These are phyloP conservation scores for Holotrichia oblita DNA, from an alignment of 1,140 invertebrate genomes.

Conservation along the genomic window DNA sequence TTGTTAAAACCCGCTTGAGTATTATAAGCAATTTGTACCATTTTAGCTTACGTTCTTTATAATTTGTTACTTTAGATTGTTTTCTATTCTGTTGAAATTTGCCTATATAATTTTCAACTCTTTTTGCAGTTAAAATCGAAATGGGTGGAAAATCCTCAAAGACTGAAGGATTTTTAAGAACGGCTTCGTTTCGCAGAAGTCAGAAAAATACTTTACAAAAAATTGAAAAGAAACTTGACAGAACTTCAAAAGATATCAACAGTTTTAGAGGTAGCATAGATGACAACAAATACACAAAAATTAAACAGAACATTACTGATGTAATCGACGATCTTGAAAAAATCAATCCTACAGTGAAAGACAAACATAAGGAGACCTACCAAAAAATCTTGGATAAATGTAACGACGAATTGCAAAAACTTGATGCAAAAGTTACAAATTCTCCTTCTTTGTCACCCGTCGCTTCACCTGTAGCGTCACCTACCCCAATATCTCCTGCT, in stretches of 20 bases:
- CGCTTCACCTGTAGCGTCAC: constrained; percentile 10
- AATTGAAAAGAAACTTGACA: constrained; percentile 30
- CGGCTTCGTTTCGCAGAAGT: constrained; percentile 39
- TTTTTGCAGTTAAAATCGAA: background rate
- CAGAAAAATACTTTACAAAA: constrained; percentile 40
- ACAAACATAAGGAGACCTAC: constrained; percentile 40
- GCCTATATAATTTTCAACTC: too few species aligned
- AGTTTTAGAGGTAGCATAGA: constrained; percentile 21
- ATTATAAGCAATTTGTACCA: too few species aligned
- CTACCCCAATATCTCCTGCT: background rate
- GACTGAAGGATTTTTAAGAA: background rate
- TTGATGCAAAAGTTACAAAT: constrained; percentile 36
- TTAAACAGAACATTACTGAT: constrained; percentile 28
- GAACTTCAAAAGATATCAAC: constrained; percentile 2
- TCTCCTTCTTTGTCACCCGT: background rate
- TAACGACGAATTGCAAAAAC: constrained; percentile 31
- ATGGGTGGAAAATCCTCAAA: constrained; percentile 44
- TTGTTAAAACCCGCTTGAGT: too few species aligned
- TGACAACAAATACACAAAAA: constrained; percentile 25
- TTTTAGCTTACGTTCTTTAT: too few species aligned
- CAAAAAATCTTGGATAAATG: constrained; percentile 36
- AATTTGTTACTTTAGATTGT: too few species aligned
- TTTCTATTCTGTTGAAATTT: too few species aligned
- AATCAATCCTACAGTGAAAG: constrained; percentile 37
- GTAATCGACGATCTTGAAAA: constrained; percentile 33